Evolutionary conservation across 2,113 vertebrate species (phyloP).

Genomic region (Raja brachyura): DNA sequence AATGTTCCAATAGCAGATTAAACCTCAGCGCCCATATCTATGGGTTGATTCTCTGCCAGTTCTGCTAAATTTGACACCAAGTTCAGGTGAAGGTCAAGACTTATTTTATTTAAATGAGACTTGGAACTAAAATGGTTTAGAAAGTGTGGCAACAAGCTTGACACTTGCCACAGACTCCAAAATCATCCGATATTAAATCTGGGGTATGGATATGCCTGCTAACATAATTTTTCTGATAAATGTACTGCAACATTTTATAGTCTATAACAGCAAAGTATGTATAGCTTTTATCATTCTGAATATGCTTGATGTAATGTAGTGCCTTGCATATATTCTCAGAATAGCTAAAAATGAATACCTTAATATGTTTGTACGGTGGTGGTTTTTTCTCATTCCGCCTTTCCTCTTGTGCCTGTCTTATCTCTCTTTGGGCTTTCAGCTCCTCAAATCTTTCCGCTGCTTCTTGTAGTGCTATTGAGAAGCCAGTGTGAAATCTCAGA

Average conservation of each 20-base stretch:
- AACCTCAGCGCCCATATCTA: no score
- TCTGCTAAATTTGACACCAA: not conserved
- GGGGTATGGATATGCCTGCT: not conserved
- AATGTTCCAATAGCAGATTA: not conserved
- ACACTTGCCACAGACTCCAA: not conserved
- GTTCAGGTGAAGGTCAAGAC: not conserved
- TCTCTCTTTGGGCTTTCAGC: slow-evolving; percentile 87
- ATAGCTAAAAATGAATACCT: slow-evolving; percentile 58
- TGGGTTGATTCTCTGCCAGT: not conserved
- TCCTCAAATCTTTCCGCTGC: slow-evolving; percentile 87
- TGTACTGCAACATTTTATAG: not conserved
- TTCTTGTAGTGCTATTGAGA: slow-evolving; percentile 78
- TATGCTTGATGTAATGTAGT: not conserved
- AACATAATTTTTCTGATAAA: not conserved
- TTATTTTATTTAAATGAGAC: not conserved
- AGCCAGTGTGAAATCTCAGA: slow-evolving; percentile 14
- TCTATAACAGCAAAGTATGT: not conserved
- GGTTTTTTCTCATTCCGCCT: slow-evolving; percentile 91
- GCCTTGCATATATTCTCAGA: not conserved
- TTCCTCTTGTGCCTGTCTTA: slow-evolving; percentile 91
- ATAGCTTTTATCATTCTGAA: not conserved
- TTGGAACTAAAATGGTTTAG: not conserved
- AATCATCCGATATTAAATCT: not conserved
- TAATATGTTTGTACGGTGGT: slow-evolving; percentile 93
- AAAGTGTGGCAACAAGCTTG: not conserved